Evolutionary conservation across 2,113 vertebrate species (phyloP), one percentile per base, ranked within the genome.

Genomic region (Melanocharis versteri): DNA sequence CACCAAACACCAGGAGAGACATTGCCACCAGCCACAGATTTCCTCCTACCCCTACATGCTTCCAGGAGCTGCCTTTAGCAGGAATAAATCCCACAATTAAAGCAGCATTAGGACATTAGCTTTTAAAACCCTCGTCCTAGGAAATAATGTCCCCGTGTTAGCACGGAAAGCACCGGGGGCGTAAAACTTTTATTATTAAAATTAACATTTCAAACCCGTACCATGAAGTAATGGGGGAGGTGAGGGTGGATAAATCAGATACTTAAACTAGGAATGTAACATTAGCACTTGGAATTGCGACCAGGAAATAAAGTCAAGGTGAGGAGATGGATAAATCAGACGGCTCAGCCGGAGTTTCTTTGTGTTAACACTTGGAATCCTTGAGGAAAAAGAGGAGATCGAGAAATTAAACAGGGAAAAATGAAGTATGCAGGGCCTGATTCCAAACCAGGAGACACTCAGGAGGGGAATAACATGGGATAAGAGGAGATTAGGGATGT

Each of bases 251-350:
- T 97, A 96, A 96, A 97, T 97, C 96, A 97, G 90, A 13, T 23
- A 47, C 83, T 94, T 95, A 95, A 96, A 93, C 90, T 44, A 35
- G 94, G 68, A 95, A 79, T 22, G 65, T 96, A 88, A 92, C 93
- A 91, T 95, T 90, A 95, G 95, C 90, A 44, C 83, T 88, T 62
- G 83, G 86, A 94, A 90, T 83, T 65, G 33, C 61, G 88, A 91
- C 96, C 94, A 73, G 93, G 94, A 97, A 97, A 97, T 97, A 94
- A 97, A 97, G 93, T 89, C 88, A 90, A 95, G 97, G 96, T 97
- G 94, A 97, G 82, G 81, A 87, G 75, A 66, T 58, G 96, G 91
- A 97, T 97, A 96, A 97, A 97, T 97, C 96, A 97, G 89, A 2
- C 0, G 0, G 66, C 50, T 88, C 45, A 83, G 56, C 9, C 2